Evolutionary conservation across 1,140 invertebrate genomes (phyloP), one percentile per base, ranked within the genome.

Genomic region (Zeugodacus cucurbitae): DNA sequence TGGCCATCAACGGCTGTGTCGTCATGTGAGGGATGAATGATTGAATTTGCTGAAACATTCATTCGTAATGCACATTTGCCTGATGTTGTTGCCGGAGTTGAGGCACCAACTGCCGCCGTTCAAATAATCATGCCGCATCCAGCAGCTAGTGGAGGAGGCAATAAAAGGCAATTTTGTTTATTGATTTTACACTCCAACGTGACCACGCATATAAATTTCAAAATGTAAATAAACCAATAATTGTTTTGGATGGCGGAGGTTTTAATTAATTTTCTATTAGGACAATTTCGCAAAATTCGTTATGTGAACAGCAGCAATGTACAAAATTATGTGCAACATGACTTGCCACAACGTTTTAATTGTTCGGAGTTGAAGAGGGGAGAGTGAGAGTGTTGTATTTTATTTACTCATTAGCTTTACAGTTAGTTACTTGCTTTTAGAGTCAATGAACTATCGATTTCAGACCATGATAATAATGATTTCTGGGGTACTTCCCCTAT

Each of bases 211-310:
- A 48, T 82, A 82, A 82, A 48, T 62, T 82, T 82, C 41, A 14
- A 48, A 48, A 48, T 48, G 41, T 82, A 82, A 82, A 82, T 82
- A 48, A 82, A 48, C 17, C 74, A 26, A 17, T 48, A 48, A 26
- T 26, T 82, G 22, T 17, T 54, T n/a, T n/a, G n/a, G 41, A 41
- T 48, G 44, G 22, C 26, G 74, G 41, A 82, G 74, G 44, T 54
- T 82, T 82, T 82, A 82, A 82, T 82, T 82, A 82, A 82, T 82
- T 48, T 82, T 82, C 74, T 48, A 82, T 82, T 82, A 82, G 37
- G 41, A 41, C 14, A 82, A 82, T 82, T 82, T 82, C 26, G 44
- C 41, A 82, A 82, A 48, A 3, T 54, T n/a, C n/a, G 6, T 29
- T 8, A 8, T 74, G 32, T 32, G 67, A 20, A 7, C 34, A 34